A percentile compares a stretch with the other conserved stretches of the same genome.
Conservation (phyloP, 53 echinoderm and acorn worm species). For the Actinopyga echinites region DNA sequence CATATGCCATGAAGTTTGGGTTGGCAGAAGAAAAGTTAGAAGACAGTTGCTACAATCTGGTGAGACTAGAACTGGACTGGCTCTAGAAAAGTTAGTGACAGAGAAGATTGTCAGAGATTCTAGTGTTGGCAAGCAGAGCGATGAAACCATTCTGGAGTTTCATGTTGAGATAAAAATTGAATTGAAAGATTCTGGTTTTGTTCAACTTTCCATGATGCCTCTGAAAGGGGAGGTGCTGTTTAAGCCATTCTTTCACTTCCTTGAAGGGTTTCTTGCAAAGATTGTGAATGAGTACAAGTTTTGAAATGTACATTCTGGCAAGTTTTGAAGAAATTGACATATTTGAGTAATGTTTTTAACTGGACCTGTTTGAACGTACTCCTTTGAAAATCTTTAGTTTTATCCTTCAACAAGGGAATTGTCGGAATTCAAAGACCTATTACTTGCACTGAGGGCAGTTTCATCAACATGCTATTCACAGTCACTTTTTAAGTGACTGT, state of each 20-base stretch:
- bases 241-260: slow-evolving; percentile 72
- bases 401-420: too few relatives aligned
- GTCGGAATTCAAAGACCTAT: too few relatives aligned
- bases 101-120: slow-evolving; percentile 41
- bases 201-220: slow-evolving; percentile 50
- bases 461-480: too few relatives aligned
- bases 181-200: slow-evolving; percentile 20
- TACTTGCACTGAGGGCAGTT: too few relatives aligned
- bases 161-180: slow-evolving; percentile 12
- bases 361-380: too few relatives aligned
- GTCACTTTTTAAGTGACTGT: too few relatives aligned
- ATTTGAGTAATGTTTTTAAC: too few relatives aligned
- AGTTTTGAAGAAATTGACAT: too few relatives aligned
- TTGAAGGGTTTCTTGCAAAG: slow-evolving; percentile 62
- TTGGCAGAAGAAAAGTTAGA: slow-evolving; percentile 81
- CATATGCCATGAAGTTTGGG: slow-evolving; percentile 72
- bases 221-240: slow-evolving; percentile 44
- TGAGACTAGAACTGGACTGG: neutral
- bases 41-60: slow-evolving; percentile 28
- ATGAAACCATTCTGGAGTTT: neutral
- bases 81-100: slow-evolving; percentile 58
- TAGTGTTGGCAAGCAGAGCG: neutral
- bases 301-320: neutral
- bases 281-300: slow-evolving; percentile 50
- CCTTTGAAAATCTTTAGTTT: too few relatives aligned